Conservation (phyloP, 2,888 invertebrate species). For the Synanthedon formicaeformis region DNA sequence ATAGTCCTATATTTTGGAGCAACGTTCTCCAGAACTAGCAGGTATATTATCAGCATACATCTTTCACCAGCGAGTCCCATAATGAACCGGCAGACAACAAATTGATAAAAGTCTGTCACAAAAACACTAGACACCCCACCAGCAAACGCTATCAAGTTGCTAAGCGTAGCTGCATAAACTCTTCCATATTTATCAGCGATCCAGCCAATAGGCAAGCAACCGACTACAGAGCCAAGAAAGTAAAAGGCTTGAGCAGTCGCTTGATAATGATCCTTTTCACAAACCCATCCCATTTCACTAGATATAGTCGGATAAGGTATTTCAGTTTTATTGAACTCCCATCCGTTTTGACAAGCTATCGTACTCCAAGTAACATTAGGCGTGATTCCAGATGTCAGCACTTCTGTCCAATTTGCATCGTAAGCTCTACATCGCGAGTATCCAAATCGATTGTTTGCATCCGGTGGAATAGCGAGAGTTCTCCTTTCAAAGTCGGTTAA, state of each 20-base stretch:
- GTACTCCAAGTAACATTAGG: conserved; percentile 1
- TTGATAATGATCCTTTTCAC: conserved; percentile 7
- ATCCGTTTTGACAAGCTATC: conserved; percentile 5
- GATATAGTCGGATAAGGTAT: conserved; percentile 8
- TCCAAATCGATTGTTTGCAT: conserved; percentile 2
- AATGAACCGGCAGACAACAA: conserved; percentile 5
- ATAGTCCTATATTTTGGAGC: conserved; percentile 8
- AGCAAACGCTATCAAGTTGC: conserved; percentile 4
- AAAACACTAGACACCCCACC: conserved; percentile 6
- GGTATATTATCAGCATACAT: conserved; percentile 8
- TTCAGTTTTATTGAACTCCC: conserved; percentile 8
- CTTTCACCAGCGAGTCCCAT: conserved; percentile 7
- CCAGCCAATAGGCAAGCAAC: conserved; percentile 7
- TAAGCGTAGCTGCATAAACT: conserved; percentile 4
- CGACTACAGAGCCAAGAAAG: conserved; percentile 6
- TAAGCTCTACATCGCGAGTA: conserved; percentile 4
- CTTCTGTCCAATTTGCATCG: conserved; percentile 7
- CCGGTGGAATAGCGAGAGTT: conserved; percentile 5
- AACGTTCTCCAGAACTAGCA: conserved; percentile 7
- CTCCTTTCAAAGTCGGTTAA: conserved; percentile 5
- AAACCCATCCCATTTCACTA: conserved; percentile 9
- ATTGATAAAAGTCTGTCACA: conserved; percentile 5
- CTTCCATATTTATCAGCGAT: conserved; percentile 7
- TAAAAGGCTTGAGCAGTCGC: conserved; percentile 8
- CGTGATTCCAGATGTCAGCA: conserved; percentile 1